These are phyloP conservation scores for Drosophila rhopaloa DNA, from an alignment of 1,140 invertebrate genomes.

Conservation along the genomic window DNA sequence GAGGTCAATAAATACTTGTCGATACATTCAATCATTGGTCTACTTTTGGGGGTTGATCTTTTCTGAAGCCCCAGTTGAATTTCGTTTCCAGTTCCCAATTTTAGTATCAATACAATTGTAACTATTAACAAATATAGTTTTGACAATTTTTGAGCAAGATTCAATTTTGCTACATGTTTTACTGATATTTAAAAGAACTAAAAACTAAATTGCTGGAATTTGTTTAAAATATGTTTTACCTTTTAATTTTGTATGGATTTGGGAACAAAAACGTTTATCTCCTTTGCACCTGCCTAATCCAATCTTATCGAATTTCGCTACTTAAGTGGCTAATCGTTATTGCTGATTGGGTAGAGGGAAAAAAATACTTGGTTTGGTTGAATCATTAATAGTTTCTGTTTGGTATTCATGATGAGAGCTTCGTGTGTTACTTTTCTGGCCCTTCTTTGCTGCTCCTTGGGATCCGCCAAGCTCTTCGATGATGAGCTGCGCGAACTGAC, in stretches of 20 bases:
- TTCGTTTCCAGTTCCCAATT: background rate
- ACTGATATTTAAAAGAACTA: too few relatives aligned
- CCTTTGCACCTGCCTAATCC: conserved; percentile 37
- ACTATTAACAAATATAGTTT: too few relatives aligned
- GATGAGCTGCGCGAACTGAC: conserved; percentile 73
- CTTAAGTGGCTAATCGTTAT: conserved; percentile 42
- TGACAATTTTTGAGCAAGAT: too few relatives aligned
- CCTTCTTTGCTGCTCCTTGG: conserved; percentile 47
- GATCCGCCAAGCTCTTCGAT: conserved; percentile 61
- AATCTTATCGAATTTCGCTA: conserved; percentile 29
- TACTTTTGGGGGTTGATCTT: conserved; percentile 32
- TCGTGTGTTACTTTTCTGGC: conserved; percentile 32
- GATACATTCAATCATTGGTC: conserved; percentile 14
- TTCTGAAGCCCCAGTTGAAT: background rate
- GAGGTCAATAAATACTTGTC: conserved; percentile 23
- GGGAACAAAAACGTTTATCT: conserved; percentile 13
- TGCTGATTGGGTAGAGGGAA: conserved; percentile 5
- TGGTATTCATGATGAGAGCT: conserved; percentile 44
- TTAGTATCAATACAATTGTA: background rate
- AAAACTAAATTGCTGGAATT: too few relatives aligned
- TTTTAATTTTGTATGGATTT: background rate
- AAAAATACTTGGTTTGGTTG: conserved; percentile 5
- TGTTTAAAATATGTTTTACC: too few relatives aligned
- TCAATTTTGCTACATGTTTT: too few relatives aligned
- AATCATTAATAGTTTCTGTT: conserved; percentile 26